phyloP scores from a whole-genome alignment of 2,797 vertebrate species.

The Champsocephalus esox region DNA sequence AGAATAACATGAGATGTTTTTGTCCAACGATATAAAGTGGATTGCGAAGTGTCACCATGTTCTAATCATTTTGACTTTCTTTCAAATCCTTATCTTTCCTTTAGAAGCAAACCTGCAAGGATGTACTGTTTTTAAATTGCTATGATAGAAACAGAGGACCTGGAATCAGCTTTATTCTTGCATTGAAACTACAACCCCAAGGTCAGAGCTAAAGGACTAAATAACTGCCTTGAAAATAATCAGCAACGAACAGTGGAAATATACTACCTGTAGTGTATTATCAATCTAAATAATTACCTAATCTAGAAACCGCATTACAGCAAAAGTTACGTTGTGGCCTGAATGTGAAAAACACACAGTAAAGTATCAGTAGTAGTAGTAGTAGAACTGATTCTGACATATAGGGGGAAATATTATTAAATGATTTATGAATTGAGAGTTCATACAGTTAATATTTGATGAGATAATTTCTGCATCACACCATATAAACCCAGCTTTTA shows the following conservation, averaged over 20 bases:
- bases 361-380: background rate
- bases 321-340: conserved; percentile 1
- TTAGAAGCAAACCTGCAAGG: conserved; percentile 1
- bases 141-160: background rate
- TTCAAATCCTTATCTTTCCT: background rate
- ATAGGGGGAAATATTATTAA: conserved; percentile 18
- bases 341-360: background rate
- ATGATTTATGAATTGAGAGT: conserved; percentile 46
- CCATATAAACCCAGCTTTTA: conserved; percentile 29
- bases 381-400: conserved; percentile 14
- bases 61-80: background rate
- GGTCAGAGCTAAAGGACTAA: conserved; percentile 9
- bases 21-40: conserved; percentile 11
- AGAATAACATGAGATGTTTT: conserved; percentile 5
- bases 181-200: conserved; percentile 2
- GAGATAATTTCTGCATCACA: conserved; percentile 16
- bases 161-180: conserved; percentile 17
- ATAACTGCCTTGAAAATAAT: conserved; percentile 1
- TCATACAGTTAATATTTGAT: conserved; percentile 51
- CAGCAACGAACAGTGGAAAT: conserved; percentile 8
- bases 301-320: background rate
- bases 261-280: background rate
- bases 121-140: background rate
- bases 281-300: too few relatives aligned
- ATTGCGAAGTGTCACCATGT: conserved; percentile 5